A percentile compares a stretch with the other conserved stretches of the same genome.
phyloP scores from a whole-genome alignment of 2,113 vertebrate genomes.

The Polyodon spathula region DNA sequence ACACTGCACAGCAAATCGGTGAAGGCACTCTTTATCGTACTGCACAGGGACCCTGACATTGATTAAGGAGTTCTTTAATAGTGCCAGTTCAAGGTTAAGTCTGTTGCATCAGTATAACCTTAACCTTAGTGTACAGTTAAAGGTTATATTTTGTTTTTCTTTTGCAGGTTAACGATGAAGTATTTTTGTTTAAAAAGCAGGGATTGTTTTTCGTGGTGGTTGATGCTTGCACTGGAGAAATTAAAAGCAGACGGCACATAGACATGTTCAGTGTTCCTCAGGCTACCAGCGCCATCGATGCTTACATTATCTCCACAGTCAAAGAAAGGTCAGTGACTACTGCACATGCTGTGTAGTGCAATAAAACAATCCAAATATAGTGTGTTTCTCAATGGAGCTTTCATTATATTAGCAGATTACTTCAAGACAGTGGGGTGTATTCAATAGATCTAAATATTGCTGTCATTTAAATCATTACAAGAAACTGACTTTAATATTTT shows the following conservation, averaged over 20 bases:
- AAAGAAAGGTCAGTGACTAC: constrained; percentile 36
- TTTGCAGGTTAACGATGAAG: constrained; percentile 35
- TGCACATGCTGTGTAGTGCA: not conserved
- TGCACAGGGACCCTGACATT: no score
- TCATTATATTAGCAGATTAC: constrained; percentile 3
- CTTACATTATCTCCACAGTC: constrained; percentile 30
- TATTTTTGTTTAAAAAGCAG: constrained; percentile 20
- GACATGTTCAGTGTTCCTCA: constrained; percentile 19
- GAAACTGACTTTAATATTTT: no score
- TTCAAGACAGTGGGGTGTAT: not conserved
- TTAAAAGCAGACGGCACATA: constrained; percentile 27
- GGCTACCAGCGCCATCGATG: constrained; percentile 5
- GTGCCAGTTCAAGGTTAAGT: no score
- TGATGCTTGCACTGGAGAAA: constrained; percentile 26
- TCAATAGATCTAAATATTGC: no score
- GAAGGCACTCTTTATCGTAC: no score
- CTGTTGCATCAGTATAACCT: no score
- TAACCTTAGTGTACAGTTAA: no score
- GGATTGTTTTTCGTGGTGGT: constrained; percentile 29
- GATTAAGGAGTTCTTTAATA: no score
- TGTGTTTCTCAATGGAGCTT: not conserved
- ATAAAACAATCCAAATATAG: not conserved
- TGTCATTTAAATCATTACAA: no score
- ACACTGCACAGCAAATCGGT: no score
- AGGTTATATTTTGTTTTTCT: not conserved